phyloP scores from a whole-genome alignment of 2,888 invertebrate genomes.

The Lasiommata megera region DNA sequence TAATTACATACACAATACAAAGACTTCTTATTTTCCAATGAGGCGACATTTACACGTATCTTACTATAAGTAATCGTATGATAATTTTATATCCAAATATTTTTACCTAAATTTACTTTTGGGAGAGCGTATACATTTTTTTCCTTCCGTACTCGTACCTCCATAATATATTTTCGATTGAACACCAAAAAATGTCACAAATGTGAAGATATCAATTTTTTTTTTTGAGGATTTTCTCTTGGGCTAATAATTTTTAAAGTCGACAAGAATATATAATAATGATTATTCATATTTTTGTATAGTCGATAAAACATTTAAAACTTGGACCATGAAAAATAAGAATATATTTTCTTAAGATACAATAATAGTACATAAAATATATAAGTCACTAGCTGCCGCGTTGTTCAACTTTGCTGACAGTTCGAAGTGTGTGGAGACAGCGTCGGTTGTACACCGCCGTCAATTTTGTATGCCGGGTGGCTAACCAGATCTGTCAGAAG shows the following conservation, averaged over 20 bases:
- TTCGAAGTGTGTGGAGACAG: background rate
- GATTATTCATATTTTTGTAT: slow-evolving; percentile 80
- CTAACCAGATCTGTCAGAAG: background rate
- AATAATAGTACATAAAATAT: slow-evolving; percentile 82
- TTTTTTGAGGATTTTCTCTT: slow-evolving; percentile 75
- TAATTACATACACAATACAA: slow-evolving; percentile 79
- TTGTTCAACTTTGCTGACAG: background rate
- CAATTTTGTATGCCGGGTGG: background rate
- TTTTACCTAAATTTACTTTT: slow-evolving; percentile 74
- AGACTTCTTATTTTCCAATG: slow-evolving; percentile 75
- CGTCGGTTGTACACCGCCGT: background rate
- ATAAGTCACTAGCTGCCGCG: slow-evolving; percentile 60
- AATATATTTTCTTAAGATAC: slow-evolving; percentile 81
- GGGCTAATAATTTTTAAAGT: slow-evolving; percentile 75
- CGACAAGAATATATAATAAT: slow-evolving; percentile 80
- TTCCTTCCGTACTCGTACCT: slow-evolving; percentile 61
- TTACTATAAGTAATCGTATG: slow-evolving; percentile 73
- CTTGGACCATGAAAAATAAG: slow-evolving; percentile 82
- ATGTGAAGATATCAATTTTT: slow-evolving; percentile 73
- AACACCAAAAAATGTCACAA: slow-evolving; percentile 80
- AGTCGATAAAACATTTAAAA: slow-evolving; percentile 82
- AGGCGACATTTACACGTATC: slow-evolving; percentile 78
- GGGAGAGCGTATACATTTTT: slow-evolving; percentile 80
- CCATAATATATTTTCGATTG: slow-evolving; percentile 72
- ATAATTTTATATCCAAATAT: slow-evolving; percentile 78